These are phyloP conservation scores for Drosophila willistoni DNA, from an alignment of 1,140 invertebrate species.

Conservation along the genomic window DNA sequence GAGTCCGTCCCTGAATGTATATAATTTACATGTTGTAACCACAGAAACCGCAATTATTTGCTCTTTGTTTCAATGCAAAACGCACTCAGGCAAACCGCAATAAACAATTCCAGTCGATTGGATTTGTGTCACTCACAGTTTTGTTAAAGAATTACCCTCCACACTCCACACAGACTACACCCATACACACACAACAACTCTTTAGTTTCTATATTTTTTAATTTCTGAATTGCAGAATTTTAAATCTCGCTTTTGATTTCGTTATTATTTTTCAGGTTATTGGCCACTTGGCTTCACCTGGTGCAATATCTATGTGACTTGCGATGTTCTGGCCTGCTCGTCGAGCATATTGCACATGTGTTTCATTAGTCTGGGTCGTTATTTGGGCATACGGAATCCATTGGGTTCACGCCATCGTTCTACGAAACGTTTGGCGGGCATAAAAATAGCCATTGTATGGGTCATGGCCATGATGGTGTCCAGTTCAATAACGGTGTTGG, in stretches of 20 bases:
- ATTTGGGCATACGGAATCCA: slow-evolving; percentile 95
- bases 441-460: slow-evolving; percentile 94
- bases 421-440: slow-evolving; percentile 90
- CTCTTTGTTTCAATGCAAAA: not conserved
- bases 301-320: slow-evolving; percentile 97
- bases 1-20: not conserved
- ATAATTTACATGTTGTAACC: not conserved
- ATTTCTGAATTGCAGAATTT: not conserved
- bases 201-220: not conserved
- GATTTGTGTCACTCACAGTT: slow-evolving; percentile 22
- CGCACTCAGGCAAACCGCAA: slow-evolving; percentile 18
- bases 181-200: too few relatives aligned
- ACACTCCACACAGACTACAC: not conserved
- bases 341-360: slow-evolving; percentile 99
- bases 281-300: slow-evolving; percentile 94
- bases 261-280: slow-evolving; percentile 87
- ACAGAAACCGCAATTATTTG: slow-evolving; percentile 1
- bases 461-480: slow-evolving; percentile 93
- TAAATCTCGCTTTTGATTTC: not conserved
- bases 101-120: slow-evolving; percentile 42
- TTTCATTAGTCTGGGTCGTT: slow-evolving; percentile 96
- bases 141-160: slow-evolving; percentile 10
- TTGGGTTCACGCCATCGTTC: slow-evolving; percentile 90
- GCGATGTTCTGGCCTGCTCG: slow-evolving; percentile 97
- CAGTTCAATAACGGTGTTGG: slow-evolving; percentile 93